Base-by-base conservation (phyloP, 2,888 invertebrate genomes). In the Siphlonurus alternatus region DNA sequence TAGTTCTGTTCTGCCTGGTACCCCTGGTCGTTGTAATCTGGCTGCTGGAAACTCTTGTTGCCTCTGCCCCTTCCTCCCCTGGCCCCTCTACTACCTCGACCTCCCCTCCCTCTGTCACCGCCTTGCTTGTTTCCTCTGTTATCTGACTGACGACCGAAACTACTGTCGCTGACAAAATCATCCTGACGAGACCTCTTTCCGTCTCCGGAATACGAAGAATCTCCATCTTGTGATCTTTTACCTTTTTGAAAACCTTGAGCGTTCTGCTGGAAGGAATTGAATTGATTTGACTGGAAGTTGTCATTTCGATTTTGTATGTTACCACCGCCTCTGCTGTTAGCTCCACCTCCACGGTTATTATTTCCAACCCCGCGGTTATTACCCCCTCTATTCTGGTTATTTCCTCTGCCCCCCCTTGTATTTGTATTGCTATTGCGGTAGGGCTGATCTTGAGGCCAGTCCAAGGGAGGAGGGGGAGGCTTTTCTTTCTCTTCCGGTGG, bases 401-500 rank as follows among this genome's bases (percentile, higher is more conserved):
- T 20, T 25, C 19, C 18, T 59, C 25, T 60, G 64, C 25, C 7
- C 59, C 24, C 23, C 20, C 22, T 53, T 61, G 61, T 3, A 20
- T 7, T 70, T 69, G 65, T 66, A 68, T 61, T 66, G 65, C 65
- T 69, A 18, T 56, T 25, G 18, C 18, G 60, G 10, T 10, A 15
- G 5, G 19, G n/a, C 18, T 53, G 54, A 7, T 18, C 25, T 69
- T 62, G 67, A 67, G 61, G 24, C 25, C 24, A 25, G 15, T 56
- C 67, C 38, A 70, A 70, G 60, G 69, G 67, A 66, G 63, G 67
- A 74, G 75, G 63, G 74, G 68, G 67, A 61, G 70, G 71, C 51
- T 67, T 67, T 24, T 69, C 68, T 38, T 68, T 65, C 63, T 70
- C 69, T 64, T 72, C 72, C 22, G 69, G 66, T 24, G 74, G 72